Conservation (phyloP, 2,797 vertebrate species). For the Avahi laniger region DNA sequence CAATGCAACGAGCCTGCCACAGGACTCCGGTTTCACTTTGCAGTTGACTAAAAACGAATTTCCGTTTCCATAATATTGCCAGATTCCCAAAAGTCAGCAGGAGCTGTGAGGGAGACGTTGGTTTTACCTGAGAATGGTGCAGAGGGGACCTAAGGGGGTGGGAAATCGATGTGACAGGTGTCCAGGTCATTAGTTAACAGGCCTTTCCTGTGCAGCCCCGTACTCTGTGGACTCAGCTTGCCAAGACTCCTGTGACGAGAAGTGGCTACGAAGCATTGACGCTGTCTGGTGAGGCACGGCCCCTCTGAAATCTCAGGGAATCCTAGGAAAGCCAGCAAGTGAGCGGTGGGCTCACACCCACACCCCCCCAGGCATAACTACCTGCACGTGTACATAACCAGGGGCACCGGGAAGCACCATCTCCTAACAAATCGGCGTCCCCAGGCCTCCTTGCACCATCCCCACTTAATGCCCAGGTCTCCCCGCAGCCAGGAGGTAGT, state of each 20-base stretch:
- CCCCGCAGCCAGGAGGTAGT: background rate
- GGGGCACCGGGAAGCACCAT: background rate
- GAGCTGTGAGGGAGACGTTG: background rate
- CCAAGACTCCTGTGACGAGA: background rate
- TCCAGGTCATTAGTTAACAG: background rate
- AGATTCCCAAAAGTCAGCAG: background rate
- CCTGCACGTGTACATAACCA: fast-evolving
- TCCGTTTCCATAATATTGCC: background rate
- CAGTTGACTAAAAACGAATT: background rate
- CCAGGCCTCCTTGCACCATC: background rate
- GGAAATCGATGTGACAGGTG: background rate
- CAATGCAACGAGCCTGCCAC: background rate
- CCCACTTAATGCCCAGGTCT: background rate
- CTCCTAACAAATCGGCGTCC: background rate
- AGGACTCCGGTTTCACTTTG: background rate
- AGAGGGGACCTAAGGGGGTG: background rate
- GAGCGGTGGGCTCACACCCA: background rate
- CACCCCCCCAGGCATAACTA: background rate
- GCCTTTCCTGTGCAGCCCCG: background rate
- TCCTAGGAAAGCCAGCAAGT: background rate
- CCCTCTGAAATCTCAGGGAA: background rate
- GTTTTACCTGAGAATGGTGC: background rate
- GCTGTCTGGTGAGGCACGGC: background rate
- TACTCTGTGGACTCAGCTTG: fast-evolving
- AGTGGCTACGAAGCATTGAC: background rate